Conservation (phyloP, 2,113 vertebrate species). For the Cichladusa arquata region DNA sequence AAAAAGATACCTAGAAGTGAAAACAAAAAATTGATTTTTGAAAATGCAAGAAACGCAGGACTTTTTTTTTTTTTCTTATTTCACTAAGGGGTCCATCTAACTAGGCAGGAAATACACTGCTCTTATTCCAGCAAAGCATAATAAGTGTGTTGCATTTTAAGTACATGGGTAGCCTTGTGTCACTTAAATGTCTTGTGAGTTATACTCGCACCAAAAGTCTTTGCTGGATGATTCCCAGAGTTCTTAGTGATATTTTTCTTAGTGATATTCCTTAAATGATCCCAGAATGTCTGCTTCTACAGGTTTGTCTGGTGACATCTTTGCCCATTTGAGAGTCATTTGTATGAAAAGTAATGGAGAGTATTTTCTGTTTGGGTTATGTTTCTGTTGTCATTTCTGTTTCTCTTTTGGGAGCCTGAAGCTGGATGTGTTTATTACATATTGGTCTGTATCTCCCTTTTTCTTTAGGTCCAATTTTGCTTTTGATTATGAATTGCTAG, state of each 20-base stretch:
- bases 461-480: slow-evolving; percentile 20
- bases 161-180: background rate
- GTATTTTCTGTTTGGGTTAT: background rate
- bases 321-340: background rate
- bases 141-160: background rate
- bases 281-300: background rate
- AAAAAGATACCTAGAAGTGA: background rate
- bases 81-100: background rate
- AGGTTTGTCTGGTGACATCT: slow-evolving; percentile 34
- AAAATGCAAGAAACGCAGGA: background rate
- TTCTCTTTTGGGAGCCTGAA: background rate
- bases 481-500: background rate
- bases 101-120: background rate
- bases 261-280: slow-evolving; percentile 54
- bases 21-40: background rate
- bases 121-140: background rate
- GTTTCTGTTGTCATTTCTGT: background rate
- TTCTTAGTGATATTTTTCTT: background rate
- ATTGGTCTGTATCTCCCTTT: background rate
- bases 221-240: background rate
- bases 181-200: background rate
- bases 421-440: background rate
- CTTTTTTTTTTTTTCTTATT: background rate
- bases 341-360: background rate
- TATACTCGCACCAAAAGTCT: background rate